Evolutionary conservation across 2,888 invertebrate species (phyloP), one percentile per base, ranked within the genome.

Genomic region (Aproaerema taeniolella): DNA sequence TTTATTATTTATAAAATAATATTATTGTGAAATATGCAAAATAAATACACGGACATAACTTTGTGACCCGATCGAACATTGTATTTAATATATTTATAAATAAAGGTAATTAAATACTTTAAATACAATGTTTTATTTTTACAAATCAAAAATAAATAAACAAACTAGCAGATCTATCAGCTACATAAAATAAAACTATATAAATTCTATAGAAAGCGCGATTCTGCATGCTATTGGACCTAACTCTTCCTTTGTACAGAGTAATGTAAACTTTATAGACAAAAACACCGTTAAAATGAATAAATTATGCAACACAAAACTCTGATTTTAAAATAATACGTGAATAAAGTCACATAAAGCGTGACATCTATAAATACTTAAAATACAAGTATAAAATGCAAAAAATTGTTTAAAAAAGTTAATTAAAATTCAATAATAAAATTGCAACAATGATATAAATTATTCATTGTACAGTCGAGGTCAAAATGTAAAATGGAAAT

Each of bases 291-390:
- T 71, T 72, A 75, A 70, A 76, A 75, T 71, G 55, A 74, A 80
- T 80, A 82, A 82, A 80, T 81, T 80, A 82, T 65, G 74, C 74
- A 82, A 82, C 72, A 75, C 65, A 71, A 75, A 74, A 76, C 39
- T 48, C 42, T 34, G 49, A 52, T 53, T 52, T 42, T 50, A 54
- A 43, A 48, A 39, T 43, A 50, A 45, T 48, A 47, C n/a, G n/a
- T n/a, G n/a, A n/a, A n/a, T n/a, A n/a, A n/a, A n/a, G n/a, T n/a
- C n/a, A n/a, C n/a, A n/a, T n/a, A n/a, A n/a, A n/a, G n/a, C n/a
- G n/a, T n/a, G n/a, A n/a, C n/a, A n/a, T n/a, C n/a, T n/a, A n/a
- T n/a, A n/a, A n/a, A 47, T 49, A 48, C 37, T 47, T 47, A 45
- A 36, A 41, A 34, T 41, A 30, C 12, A 34, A 29, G 28, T 14